These are phyloP conservation scores for Odontomachus brunneus DNA, from an alignment of 1,140 invertebrate species.

Conservation along the genomic window DNA sequence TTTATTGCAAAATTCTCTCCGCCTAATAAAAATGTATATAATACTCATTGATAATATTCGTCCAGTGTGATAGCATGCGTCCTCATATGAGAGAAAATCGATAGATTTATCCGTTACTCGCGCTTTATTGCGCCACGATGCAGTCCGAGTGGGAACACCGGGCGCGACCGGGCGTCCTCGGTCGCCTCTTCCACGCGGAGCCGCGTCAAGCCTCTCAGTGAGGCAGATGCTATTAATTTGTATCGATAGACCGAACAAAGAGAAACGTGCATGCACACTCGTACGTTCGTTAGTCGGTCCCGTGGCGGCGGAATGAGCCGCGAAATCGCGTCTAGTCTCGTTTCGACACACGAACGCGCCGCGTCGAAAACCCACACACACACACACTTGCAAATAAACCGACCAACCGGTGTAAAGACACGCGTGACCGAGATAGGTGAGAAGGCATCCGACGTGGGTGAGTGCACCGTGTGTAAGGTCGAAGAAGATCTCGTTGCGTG, in stretches of 20 bases:
- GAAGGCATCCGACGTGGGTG: neutral
- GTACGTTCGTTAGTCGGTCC: slow-evolving; percentile 70
- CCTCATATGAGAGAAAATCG: neutral
- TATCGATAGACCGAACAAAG: slow-evolving; percentile 71
- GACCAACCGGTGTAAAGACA: slow-evolving; percentile 7
- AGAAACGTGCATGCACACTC: slow-evolving; percentile 67
- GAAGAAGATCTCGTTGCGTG: slow-evolving; percentile 56
- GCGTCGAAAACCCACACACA: neutral
- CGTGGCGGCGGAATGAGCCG: slow-evolving; percentile 55
- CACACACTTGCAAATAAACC: neutral
- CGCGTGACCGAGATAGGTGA: slow-evolving; percentile 63
- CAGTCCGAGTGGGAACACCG: neutral
- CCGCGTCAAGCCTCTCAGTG: neutral
- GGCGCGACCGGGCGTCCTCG: neutral
- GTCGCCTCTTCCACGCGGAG: neutral
- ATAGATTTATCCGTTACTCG: neutral
- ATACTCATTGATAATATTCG: too few relatives aligned
- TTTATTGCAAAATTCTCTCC: too few relatives aligned
- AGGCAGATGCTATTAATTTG: slow-evolving; percentile 75
- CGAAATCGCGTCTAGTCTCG: slow-evolving; percentile 37
- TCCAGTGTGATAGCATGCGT: neutral
- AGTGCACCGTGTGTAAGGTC: slow-evolving; percentile 16
- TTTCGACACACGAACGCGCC: slow-evolving; percentile 24
- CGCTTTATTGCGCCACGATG: neutral
- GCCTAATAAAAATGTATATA: too few relatives aligned